Conservation (phyloP, 2,888 invertebrate genomes). For the Ormyrus nitidulus region DNA sequence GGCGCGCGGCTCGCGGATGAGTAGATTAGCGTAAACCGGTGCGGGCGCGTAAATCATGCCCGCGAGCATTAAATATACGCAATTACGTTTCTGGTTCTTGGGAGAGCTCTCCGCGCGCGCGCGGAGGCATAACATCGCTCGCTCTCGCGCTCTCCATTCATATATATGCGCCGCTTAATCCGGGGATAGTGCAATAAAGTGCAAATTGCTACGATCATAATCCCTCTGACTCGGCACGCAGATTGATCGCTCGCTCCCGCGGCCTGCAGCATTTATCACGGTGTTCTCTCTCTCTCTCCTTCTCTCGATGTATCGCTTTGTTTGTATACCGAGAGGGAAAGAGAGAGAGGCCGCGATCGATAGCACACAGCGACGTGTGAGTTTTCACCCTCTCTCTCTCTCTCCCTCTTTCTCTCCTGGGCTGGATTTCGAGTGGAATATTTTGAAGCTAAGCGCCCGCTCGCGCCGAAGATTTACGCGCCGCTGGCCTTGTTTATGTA, state of each 20-base stretch:
- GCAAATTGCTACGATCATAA: slow-evolving; percentile 66
- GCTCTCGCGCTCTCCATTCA: no score
- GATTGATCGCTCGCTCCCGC: slow-evolving; percentile 62
- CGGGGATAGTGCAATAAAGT: slow-evolving; percentile 60
- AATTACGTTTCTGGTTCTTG: slow-evolving; percentile 48
- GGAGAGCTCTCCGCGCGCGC: neutral
- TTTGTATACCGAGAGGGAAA: neutral
- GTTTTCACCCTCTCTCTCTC: neutral
- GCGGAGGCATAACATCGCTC: no score
- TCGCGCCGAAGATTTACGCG: slow-evolving; percentile 36
- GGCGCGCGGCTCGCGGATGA: neutral
- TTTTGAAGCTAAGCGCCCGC: slow-evolving; percentile 31
- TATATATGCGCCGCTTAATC: slow-evolving; percentile 59
- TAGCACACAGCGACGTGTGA: neutral
- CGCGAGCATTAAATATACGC: slow-evolving; percentile 40
- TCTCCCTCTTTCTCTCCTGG: neutral
- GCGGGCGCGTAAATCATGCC: slow-evolving; percentile 27
- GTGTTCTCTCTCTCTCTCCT: neutral
- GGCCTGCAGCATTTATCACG: slow-evolving; percentile 1
- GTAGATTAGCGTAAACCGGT: slow-evolving; percentile 25
- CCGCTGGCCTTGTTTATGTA: slow-evolving; percentile 37
- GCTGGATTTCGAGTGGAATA: slow-evolving; percentile 25
- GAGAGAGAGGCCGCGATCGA: no score
- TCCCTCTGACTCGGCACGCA: slow-evolving; percentile 57
- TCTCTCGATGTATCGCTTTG: slow-evolving; percentile 50